A percentile compares a stretch with the other conserved stretches of the same genome.
phyloP scores from a whole-genome alignment of 2,797 vertebrate genomes.

The Hyperoplus lanceolatus region DNA sequence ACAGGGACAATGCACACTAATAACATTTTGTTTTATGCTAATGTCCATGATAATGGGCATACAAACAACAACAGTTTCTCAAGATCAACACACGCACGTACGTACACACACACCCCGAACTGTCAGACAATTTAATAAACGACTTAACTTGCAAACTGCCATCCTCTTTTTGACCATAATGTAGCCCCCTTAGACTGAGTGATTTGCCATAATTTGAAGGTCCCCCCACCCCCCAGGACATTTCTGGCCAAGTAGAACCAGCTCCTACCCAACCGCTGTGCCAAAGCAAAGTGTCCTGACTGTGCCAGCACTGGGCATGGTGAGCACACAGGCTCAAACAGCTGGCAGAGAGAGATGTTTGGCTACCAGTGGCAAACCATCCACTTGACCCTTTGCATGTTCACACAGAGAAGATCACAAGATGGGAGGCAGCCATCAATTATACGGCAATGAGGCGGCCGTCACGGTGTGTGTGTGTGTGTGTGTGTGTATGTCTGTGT shows the following conservation, averaged over 20 bases:
- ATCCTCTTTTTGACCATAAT: background rate
- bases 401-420: conserved; percentile 52
- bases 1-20: too few relatives aligned
- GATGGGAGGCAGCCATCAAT: conserved; percentile 42
- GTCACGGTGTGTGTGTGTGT: background rate
- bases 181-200: background rate
- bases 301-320: conserved; percentile 10
- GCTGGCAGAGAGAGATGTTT: conserved; percentile 47
- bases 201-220: conserved; percentile 6
- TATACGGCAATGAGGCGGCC: conserved; percentile 35
- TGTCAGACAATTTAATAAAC: background rate
- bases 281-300: conserved; percentile 41
- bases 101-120: conserved; percentile 2
- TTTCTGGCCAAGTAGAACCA: conserved; percentile 20
- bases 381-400: conserved; percentile 64
- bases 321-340: conserved; percentile 45
- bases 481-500: too few relatives aligned
- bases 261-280: conserved; percentile 7
- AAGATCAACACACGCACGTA: background rate
- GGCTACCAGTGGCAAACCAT: conserved; percentile 23
- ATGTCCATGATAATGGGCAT: too few relatives aligned
- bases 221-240: background rate
- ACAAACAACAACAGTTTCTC: too few relatives aligned
- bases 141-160: background rate
- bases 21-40: too few relatives aligned